Evolutionary conservation across 2,113 vertebrate genomes (phyloP), one percentile per base, ranked within the genome.

Genomic region (Tautogolabrus adspersus): DNA sequence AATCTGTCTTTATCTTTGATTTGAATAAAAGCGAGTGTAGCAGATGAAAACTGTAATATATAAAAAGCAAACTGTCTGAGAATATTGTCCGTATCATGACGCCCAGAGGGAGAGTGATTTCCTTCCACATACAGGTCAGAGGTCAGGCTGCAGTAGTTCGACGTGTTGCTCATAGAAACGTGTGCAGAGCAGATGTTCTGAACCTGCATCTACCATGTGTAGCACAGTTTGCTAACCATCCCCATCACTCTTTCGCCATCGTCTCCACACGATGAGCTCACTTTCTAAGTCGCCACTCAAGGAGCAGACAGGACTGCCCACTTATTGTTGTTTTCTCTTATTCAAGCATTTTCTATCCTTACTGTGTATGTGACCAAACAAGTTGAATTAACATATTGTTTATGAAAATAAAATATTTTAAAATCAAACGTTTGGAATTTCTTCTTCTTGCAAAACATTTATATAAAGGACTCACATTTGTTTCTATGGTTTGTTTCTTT

Each of bases 341-440:
- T 79, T 83, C 68, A 78, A 83, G 61, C 76, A 79, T 94, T 94
- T 94, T 95, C 70, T 93, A 93, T 91, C 79, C 66, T 88, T 84
- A 81, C 46, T 82, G 87, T 93, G 86, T 90, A 87, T 78, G 77
- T 93, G 90, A 89, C 77, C 75, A 81, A 82, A 60, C 68, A 63
- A 84, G 87, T 79, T 85, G 30, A 82, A 87, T 91, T 92, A 83
- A 86, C 75, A 92, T 90, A 92, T 91, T 90, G 91, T 93, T 94
- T 91, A 92, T 91, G 77, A 91, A 26, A 94, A 94, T 93, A 92
- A 94, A 93, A 57, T 87, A 90, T 90, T 94, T 94, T 91, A 93
- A 95, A 94, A 87, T 72, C 60, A 77, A 64, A 47, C 6, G n/a
- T 19, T n/a, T 60, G 37, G 11, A 9, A 8, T 71, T 15, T 55